These are phyloP conservation scores for Melopsittacus undulatus DNA, from an alignment of 2,797 vertebrate genomes.

Conservation along the genomic window DNA sequence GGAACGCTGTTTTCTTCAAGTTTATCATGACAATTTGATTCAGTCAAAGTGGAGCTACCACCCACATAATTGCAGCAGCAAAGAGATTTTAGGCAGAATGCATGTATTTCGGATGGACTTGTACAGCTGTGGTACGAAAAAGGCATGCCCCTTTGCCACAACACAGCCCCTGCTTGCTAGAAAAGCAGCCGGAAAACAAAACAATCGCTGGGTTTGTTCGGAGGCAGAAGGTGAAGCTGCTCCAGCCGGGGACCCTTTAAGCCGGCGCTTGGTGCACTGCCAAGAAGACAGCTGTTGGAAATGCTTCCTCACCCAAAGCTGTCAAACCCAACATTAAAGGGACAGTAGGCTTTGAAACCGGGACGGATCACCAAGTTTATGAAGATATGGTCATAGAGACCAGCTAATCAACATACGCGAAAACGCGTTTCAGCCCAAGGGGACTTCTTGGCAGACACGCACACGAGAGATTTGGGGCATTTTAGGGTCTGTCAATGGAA, in stretches of 20 bases:
- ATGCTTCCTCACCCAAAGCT: conserved; percentile 90
- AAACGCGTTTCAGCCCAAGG: neutral
- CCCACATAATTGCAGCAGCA: neutral
- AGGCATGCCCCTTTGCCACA: neutral
- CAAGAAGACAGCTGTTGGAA: conserved; percentile 99
- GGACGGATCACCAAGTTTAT: conserved; percentile 52
- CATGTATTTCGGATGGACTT: neutral
- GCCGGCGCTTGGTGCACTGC: conserved; percentile 89
- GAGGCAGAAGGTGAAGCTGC: conserved; percentile 80
- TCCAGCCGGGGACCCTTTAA: conserved; percentile 89
- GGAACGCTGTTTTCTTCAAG: neutral
- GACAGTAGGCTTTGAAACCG: conserved; percentile 67
- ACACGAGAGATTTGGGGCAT: neutral
- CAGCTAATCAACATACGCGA: neutral
- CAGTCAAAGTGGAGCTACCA: neutral
- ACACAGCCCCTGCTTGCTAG: neutral
- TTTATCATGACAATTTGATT: neutral
- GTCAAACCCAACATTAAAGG: conserved; percentile 88
- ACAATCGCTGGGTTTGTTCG: conserved; percentile 82
- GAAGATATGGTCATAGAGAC: neutral
- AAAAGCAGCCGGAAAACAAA: conserved; percentile 74
- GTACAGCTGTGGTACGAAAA: neutral
- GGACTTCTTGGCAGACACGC: neutral
- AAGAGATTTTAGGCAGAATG: neutral
- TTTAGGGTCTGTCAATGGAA: neutral